Percentiles rank a stretch among this genome's conserved stretches.
phyloP scores from a whole-genome alignment of 2,113 vertebrate species.

The Gavia stellata region DNA sequence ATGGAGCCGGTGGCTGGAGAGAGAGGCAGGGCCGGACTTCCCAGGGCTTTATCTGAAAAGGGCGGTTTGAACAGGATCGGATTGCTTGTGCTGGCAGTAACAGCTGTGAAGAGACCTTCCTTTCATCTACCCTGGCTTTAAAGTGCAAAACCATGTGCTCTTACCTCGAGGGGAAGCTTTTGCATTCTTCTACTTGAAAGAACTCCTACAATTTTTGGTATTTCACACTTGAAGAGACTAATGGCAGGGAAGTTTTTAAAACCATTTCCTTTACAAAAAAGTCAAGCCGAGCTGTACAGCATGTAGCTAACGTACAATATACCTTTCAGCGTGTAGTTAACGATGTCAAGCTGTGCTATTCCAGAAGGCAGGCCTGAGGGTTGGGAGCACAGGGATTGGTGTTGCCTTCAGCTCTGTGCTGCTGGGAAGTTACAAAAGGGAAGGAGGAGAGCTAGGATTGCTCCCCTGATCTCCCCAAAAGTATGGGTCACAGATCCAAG shows the following conservation, averaged over 20 bases:
- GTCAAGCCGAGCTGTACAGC: accelerated
- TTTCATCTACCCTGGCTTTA: background rate
- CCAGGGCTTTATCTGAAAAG: background rate
- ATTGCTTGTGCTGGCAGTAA: background rate
- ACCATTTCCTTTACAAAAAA: background rate
- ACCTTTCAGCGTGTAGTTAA: background rate
- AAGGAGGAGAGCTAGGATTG: background rate
- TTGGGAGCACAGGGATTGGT: background rate
- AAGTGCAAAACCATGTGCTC: background rate
- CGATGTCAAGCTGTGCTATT: background rate
- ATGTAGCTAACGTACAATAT: background rate
- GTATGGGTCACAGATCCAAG: background rate
- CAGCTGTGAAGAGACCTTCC: background rate
- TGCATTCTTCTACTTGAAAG: background rate
- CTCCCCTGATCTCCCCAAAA: background rate
- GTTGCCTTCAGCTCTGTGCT: background rate
- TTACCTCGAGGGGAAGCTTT: background rate
- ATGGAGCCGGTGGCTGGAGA: background rate
- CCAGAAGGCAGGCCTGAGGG: background rate
- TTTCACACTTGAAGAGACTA: background rate
- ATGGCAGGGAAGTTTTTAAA: background rate
- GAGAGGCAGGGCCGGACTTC: background rate
- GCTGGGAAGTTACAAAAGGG: background rate
- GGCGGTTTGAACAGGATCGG: accelerated
- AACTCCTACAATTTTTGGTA: background rate